Evolutionary conservation across 2,888 invertebrate species (phyloP), one percentile per base, ranked within the genome.

Genomic region (Andrena minutula): DNA sequence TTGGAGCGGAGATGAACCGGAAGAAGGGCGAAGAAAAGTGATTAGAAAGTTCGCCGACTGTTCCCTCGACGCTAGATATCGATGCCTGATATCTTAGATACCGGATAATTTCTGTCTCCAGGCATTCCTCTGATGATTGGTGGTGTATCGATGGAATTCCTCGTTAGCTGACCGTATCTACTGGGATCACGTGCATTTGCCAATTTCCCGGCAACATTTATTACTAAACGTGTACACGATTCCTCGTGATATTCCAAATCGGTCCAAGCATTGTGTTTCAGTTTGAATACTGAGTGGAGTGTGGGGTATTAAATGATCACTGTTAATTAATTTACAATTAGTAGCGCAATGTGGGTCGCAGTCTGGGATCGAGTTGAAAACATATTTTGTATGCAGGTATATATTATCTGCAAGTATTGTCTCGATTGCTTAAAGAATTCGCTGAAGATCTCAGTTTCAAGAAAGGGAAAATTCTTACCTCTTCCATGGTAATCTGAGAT

Each of bases 1-100:
- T 75, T 78, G 71, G 60, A 58, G 53, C 49, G 71, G 58, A 75
- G 53, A 70, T 61, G 63, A 56, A 58, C 63, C 64, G 65, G 65
- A 72, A 66, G 65, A 65, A 61, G 20, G 20, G 60, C 51, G 77
- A 71, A 81, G 75, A 80, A 78, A 80, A 80, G 83, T 64, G 81
- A 84, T 84, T 84, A 81, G 84, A 84, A 76, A 81, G 77, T 84
- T 75, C 68, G 26, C 26, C 68, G 20, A 41, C 56, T 73, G 81
- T 84, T 75, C 68, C 30, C 49, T 69, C 49, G 68, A 23, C 56
- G 35, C 26, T 58, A 72, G 76, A 84, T 84, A 84, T 85, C 84
- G 75, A 83, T 75, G 64, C 26, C 41, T 28, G 63, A 49, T 63
- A 72, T 63, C 26, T 72, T 63, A 63, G 71, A 51, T 72, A 68